Percentiles rank a stretch among this genome's conserved stretches.
These are phyloP conservation scores for Passerina amoena DNA, from an alignment of 2,113 vertebrate genomes.

Conservation along the genomic window DNA sequence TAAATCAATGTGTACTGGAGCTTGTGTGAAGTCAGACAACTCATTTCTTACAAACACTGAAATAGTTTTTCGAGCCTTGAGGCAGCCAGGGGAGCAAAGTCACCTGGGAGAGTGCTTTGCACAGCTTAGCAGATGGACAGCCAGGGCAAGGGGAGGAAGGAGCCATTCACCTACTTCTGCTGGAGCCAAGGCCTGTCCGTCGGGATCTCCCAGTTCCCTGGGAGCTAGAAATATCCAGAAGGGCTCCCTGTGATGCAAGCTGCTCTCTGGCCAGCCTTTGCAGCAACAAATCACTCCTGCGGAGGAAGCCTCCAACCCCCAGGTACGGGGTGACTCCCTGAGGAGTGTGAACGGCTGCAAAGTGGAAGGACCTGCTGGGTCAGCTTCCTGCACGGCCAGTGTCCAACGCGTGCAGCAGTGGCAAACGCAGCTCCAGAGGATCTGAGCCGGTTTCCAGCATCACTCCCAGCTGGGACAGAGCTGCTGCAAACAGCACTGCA, in stretches of 20 bases:
- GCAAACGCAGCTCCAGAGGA: background rate
- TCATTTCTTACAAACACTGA: background rate
- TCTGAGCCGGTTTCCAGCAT: background rate
- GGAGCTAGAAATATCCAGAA: background rate
- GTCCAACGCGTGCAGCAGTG: background rate
- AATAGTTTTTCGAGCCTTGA: background rate
- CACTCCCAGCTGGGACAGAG: background rate
- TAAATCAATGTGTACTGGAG: background rate
- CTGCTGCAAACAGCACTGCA: background rate
- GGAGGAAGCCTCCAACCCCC: background rate
- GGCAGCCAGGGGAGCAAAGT: background rate
- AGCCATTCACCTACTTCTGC: background rate
- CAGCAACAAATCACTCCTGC: background rate
- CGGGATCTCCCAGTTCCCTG: background rate
- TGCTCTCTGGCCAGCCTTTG: background rate
- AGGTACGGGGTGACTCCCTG: background rate
- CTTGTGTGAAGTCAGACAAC: background rate
- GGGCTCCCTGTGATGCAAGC: background rate
- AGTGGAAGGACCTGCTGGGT: slow-evolving; percentile 27
- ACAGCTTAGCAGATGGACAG: background rate
- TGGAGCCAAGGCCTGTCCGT: background rate
- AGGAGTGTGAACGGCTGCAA: background rate
- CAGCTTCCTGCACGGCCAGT: background rate
- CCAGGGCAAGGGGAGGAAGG: background rate
- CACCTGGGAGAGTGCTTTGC: background rate